These are phyloP conservation scores for silkworm (Bombyx mori) DNA, from an alignment of 1,140 invertebrate species.

Conservation along the genomic window ASM3026992v2 NC_085122.1:6827501-6828000, in stretches of 20 bases:
- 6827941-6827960: constrained; percentile 92
- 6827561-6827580: constrained; percentile 74
- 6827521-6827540: constrained; percentile 66
- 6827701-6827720: too few relatives aligned
- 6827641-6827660: too few relatives aligned
- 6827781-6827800: too few relatives aligned
- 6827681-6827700: too few relatives aligned
- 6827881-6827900: constrained; percentile 16
- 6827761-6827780: too few relatives aligned
- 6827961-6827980: constrained; percentile 85
- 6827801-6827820: too few relatives aligned
- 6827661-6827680: too few relatives aligned
- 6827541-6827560: constrained; percentile 81
- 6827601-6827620: constrained; percentile 37
- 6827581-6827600: constrained; percentile 45
- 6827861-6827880: too few relatives aligned
- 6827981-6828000: constrained; percentile 72
- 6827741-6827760: too few relatives aligned
- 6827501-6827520: constrained; percentile 22
- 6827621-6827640: neutral
- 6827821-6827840: too few relatives aligned
- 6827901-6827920: constrained; percentile 73
- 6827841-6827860: too few relatives aligned
- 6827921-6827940: constrained; percentile 81
- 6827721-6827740: too few relatives aligned